phyloP scores from a whole-genome alignment of 1,140 invertebrate genomes.

The Papilio aristodemus region DNA sequence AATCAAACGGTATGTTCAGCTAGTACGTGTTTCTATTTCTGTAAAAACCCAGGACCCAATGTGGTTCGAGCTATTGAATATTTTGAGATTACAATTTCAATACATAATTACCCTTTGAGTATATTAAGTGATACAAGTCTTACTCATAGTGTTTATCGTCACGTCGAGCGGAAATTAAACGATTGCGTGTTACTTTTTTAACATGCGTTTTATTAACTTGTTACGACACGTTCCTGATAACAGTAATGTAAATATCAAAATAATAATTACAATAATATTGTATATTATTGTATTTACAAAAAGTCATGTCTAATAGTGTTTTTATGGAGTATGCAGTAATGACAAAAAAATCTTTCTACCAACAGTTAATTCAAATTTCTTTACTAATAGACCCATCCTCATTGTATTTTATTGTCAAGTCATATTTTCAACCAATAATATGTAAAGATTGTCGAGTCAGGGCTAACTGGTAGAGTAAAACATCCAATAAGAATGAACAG shows the following conservation, averaged over 20 bases:
- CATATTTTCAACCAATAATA: too few relatives aligned
- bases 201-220: neutral
- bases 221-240: neutral
- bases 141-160: constrained; percentile 37
- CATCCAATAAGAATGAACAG: too few relatives aligned
- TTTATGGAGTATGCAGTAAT: too few relatives aligned
- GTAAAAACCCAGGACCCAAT: neutral
- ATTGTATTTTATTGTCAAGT: too few relatives aligned
- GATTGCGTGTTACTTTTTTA: constrained; percentile 19
- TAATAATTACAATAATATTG: neutral
- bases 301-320: too few relatives aligned
- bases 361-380: too few relatives aligned
- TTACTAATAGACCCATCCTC: too few relatives aligned
- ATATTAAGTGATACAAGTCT: constrained; percentile 15
- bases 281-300: neutral
- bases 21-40: neutral
- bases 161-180: constrained; percentile 34
- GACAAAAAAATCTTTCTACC: too few relatives aligned
- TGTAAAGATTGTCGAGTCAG: too few relatives aligned
- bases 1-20: too few relatives aligned
- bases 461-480: too few relatives aligned
- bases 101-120: constrained; percentile 6
- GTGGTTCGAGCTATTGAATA: neutral
- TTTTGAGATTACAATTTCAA: neutral
- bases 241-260: neutral